Evolutionary conservation across 2,797 vertebrate genomes (phyloP).

Genomic region (Danio tinwini): DNA sequence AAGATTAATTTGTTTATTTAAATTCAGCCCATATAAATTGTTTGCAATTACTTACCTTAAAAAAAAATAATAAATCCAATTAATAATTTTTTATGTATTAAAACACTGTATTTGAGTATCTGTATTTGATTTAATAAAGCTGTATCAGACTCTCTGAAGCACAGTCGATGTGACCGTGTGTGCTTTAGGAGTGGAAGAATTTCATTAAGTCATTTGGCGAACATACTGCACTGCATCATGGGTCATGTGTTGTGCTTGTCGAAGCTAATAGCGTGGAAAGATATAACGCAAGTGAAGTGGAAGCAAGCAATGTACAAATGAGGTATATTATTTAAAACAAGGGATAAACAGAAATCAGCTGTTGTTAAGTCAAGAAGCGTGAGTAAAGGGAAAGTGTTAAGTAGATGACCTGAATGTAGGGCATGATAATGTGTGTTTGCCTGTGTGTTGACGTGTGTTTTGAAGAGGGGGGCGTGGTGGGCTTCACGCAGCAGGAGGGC

Average conservation of each 20-base stretch:
- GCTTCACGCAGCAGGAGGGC: constrained; percentile 31
- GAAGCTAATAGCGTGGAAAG: not conserved
- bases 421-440: constrained; percentile 45
- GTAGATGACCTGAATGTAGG: constrained; percentile 41
- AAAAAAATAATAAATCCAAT: too few relatives aligned
- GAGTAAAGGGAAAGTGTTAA: constrained; percentile 7
- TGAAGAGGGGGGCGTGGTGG: constrained; percentile 27
- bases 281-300: constrained; percentile 1
- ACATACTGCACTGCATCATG: constrained; percentile 3
- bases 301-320: not conserved
- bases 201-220: constrained; percentile 25
- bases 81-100: not conserved
- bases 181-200: constrained; percentile 34
- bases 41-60: too few relatives aligned
- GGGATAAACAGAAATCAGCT: constrained; percentile 4
- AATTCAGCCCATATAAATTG: too few relatives aligned
- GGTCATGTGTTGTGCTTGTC: constrained; percentile 24
- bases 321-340: not conserved
- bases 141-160: constrained; percentile 3
- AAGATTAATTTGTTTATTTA: too few relatives aligned
- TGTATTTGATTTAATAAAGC: constrained; percentile 22
- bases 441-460: constrained; percentile 34
- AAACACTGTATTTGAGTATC: not conserved
- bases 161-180: not conserved
- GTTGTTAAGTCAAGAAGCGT: constrained; percentile 4